A percentile compares a stretch with the other conserved stretches of the same genome.
phyloP scores from a whole-genome alignment of 2,888 invertebrate species.

The Endotricha flammealis region DNA sequence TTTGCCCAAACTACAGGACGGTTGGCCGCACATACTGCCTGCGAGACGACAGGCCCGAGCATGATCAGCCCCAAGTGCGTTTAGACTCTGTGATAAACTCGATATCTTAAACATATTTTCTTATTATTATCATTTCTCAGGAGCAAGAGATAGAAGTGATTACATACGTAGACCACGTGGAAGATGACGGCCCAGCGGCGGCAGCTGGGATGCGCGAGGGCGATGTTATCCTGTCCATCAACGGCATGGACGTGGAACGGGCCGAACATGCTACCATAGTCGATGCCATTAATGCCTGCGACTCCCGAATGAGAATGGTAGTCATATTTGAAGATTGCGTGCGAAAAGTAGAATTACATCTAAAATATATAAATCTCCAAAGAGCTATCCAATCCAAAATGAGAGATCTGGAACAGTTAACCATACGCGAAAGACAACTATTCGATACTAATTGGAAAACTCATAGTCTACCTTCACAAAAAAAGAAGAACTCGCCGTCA shows the following conservation, averaged over 20 bases:
- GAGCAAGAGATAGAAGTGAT: slow-evolving; percentile 97
- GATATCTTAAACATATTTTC: no score
- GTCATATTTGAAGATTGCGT: slow-evolving; percentile 98
- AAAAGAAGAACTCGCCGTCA: slow-evolving; percentile 82
- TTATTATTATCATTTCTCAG: no score
- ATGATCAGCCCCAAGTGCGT: no score
- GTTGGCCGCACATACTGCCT: no score
- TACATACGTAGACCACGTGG: slow-evolving; percentile 98
- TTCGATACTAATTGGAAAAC: slow-evolving; percentile 93
- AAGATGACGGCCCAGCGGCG: slow-evolving; percentile 94
- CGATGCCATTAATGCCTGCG: slow-evolving; percentile 93
- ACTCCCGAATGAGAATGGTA: slow-evolving; percentile 95
- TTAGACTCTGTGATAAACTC: no score
- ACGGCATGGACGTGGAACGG: slow-evolving; percentile 96
- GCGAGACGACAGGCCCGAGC: no score
- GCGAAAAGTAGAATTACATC: slow-evolving; percentile 93
- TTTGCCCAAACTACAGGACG: no score
- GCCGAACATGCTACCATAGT: slow-evolving; percentile 96
- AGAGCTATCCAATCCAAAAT: slow-evolving; percentile 89
- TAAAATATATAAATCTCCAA: slow-evolving; percentile 94
- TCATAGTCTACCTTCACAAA: slow-evolving; percentile 90
- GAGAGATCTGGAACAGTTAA: slow-evolving; percentile 89
- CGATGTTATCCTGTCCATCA: slow-evolving; percentile 96
- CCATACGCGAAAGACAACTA: slow-evolving; percentile 88
- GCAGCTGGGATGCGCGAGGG: slow-evolving; percentile 96